Base-by-base conservation (phyloP, 1,140 invertebrate species). In the Ylistrum balloti region DNA sequence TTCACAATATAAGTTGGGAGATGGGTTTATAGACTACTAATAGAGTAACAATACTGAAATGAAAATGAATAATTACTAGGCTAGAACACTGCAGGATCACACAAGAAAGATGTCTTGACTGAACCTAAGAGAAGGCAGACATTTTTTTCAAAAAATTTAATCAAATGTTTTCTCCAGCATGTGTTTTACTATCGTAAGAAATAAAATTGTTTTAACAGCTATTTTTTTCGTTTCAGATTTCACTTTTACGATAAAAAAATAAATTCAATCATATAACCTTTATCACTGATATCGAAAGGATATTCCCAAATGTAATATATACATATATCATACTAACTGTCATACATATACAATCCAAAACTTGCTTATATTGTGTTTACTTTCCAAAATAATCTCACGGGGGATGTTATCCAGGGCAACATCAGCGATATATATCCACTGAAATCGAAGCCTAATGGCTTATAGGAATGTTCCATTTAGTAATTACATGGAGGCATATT, bases 381-480 rank as follows among this genome's bases (percentile, higher is more conserved):
- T 74, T 74, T 74, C 56, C 15, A 74, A 74, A 74, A 74, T 74
- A 74, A 28, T 74, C 56, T 74, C n/a, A 28, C 56, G n/a, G 13
- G 56, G n/a, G 56, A 74, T 74, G 56, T 74, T 74, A 74, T 74
- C 56, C 56, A 5, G n/a, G 17, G 56, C 56, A 28, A 74, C 56
- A 48, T 48, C 45, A 48, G 45, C 11, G 11, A 48, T 48, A 48
- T n/a, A 38, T 74, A 74, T 74, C 56, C 56, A 74, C 0, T 5
- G 22, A 74, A 74, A 74, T 74, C 56, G 56, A 74, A 74, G 56
- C 22, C 56, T 74, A 74, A 74, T 74, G 56, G 56, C 56, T 74
- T 74, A 74, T 74, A 74, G 56, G 56, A 74, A n/a, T 28, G 56
- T 74, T 74, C 56, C 56, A 74, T 74, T 74, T 74, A 74, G 56